phyloP scores from a whole-genome alignment of 1,140 invertebrate species.

The Frieseomelitta varia region DNA sequence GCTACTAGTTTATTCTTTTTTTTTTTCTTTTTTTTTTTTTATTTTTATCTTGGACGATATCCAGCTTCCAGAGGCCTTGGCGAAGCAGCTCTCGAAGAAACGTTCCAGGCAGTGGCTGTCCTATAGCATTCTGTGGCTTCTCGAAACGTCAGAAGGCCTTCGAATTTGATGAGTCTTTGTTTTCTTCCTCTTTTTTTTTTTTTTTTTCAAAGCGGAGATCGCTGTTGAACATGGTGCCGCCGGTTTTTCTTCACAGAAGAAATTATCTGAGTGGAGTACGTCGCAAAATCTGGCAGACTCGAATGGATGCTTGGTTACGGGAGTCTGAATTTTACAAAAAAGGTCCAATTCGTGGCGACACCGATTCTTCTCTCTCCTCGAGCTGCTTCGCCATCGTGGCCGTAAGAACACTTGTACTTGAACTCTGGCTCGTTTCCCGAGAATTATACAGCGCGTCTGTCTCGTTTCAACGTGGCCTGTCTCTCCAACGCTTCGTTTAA shows the following conservation, averaged over 20 bases:
- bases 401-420: background rate
- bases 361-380: background rate
- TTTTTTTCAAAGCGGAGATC: background rate
- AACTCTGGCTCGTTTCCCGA: background rate
- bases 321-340: slow-evolving; percentile 1
- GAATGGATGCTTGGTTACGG: background rate
- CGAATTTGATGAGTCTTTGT: background rate
- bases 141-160: background rate
- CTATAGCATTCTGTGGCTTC: background rate
- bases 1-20: slow-evolving; percentile 17
- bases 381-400: background rate
- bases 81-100: background rate
- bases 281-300: background rate
- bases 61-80: too few relatives aligned
- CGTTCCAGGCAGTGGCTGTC: background rate
- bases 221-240: background rate
- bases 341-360: background rate
- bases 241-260: slow-evolving; percentile 42
- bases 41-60: slow-evolving; percentile 9
- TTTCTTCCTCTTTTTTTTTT: too few relatives aligned
- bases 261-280: background rate
- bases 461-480: too few relatives aligned
- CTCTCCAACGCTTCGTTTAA: too few relatives aligned
- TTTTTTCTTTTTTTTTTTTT: background rate
- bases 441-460: background rate